Evolutionary conservation across 2,888 invertebrate species (phyloP).

Genomic region (Phyto melanocephala): DNA sequence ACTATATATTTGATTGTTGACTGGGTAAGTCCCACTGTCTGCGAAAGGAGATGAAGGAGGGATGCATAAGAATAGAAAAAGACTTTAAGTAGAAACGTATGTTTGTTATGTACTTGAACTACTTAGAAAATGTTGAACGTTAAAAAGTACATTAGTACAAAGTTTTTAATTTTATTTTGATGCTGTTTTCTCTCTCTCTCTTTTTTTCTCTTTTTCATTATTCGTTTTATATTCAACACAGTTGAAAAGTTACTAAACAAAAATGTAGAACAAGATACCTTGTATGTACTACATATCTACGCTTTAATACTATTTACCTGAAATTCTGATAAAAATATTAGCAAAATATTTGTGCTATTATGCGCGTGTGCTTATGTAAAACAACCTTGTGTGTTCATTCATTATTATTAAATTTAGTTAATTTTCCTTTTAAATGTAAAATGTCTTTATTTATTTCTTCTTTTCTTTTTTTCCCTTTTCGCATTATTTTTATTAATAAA

Average conservation of each 20-base stretch:
- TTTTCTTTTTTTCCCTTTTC: not conserved
- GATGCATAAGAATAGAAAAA: not conserved
- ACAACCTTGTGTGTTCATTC: not conserved
- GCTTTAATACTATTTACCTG: not conserved
- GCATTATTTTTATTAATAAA: not conserved
- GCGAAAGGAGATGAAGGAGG: not conserved
- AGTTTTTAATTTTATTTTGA: slow-evolving; percentile 4
- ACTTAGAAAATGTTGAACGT: slow-evolving; percentile 22
- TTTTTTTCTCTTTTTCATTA: not conserved
- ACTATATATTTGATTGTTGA: no score
- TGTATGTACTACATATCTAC: not conserved
- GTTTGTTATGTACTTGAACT: slow-evolving; percentile 28
- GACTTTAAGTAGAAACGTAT: not conserved
- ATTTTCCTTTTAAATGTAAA: not conserved
- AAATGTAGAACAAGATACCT: not conserved
- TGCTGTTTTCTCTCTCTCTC: not conserved
- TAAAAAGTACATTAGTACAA: slow-evolving; percentile 6
- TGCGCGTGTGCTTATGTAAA: no score
- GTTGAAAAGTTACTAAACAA: not conserved
- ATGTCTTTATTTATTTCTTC: not conserved
- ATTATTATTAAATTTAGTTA: not conserved
- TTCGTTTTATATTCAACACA: not conserved
- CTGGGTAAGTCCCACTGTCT: no score
- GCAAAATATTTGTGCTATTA: no score
- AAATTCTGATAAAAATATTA: not conserved